phyloP scores from a whole-genome alignment of 2,113 vertebrate species.

The Anguilla japonica region DNA sequence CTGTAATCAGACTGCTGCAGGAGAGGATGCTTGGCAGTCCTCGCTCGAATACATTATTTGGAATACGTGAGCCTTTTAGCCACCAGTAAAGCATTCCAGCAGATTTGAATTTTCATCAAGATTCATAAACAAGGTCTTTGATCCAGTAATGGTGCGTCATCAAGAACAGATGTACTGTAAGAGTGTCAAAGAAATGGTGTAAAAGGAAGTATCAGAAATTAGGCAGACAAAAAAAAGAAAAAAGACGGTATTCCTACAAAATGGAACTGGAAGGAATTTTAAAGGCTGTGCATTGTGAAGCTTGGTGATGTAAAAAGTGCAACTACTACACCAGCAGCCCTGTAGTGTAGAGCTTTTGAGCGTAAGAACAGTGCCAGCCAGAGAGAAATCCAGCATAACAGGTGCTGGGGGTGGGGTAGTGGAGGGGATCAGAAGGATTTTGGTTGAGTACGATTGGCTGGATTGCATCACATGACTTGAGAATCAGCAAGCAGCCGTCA shows the following conservation, averaged over 20 bases:
- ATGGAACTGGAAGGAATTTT: too few species aligned
- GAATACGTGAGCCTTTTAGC: too few species aligned
- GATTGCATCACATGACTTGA: slow-evolving; percentile 4
- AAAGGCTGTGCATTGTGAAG: too few species aligned
- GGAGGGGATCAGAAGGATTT: background rate
- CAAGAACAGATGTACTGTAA: background rate
- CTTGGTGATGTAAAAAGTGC: background rate
- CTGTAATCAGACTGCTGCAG: background rate
- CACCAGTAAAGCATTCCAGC: too few species aligned
- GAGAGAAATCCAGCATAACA: background rate
- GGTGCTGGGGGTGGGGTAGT: background rate
- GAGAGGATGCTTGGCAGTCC: too few species aligned
- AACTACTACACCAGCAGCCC: background rate
- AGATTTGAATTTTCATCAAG: too few species aligned
- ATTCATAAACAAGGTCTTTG: too few species aligned
- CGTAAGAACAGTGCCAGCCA: background rate
- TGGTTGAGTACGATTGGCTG: background rate
- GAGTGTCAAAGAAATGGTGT: too few species aligned
- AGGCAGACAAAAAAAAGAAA: too few species aligned
- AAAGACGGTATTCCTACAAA: too few species aligned
- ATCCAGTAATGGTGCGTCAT: background rate
- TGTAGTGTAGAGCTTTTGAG: background rate
- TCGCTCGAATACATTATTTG: too few species aligned
- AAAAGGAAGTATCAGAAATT: too few species aligned
- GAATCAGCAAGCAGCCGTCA: background rate